Percentiles rank a stretch among this genome's conserved stretches.
phyloP scores from a whole-genome alignment of 2,797 vertebrate genomes.

The Amblyraja radiata region DNA sequence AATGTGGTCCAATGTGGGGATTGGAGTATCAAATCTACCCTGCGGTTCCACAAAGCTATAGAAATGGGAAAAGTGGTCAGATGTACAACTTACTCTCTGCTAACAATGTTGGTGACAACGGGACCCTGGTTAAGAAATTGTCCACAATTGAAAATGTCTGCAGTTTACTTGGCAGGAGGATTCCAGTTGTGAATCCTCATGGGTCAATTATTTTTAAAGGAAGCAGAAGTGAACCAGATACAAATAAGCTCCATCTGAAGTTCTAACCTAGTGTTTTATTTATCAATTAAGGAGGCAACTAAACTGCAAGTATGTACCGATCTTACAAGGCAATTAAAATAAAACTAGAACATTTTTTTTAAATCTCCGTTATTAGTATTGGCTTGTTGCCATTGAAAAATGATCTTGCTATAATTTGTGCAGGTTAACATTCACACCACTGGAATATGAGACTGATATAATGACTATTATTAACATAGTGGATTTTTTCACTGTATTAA shows the following conservation, averaged over 20 bases:
- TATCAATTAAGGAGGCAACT: background rate
- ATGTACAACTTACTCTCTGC: background rate
- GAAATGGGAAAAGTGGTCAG: background rate
- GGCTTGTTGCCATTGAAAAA: background rate
- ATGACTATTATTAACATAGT: background rate
- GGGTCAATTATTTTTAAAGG: background rate
- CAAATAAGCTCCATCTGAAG: too few relatives aligned
- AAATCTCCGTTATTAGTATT: background rate
- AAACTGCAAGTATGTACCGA: background rate
- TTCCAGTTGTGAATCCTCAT: background rate
- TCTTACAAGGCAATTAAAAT: background rate
- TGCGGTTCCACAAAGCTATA: background rate
- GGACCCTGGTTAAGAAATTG: background rate
- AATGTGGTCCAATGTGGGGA: too few relatives aligned
- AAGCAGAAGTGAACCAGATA: background rate
- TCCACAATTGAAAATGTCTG: background rate
- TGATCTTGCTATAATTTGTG: background rate
- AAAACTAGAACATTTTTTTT: background rate
- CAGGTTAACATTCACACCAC: background rate
- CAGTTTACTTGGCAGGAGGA: background rate
- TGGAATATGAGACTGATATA: background rate
- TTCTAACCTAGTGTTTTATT: background rate
- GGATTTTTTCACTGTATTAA: background rate
- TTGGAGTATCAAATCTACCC: slow-evolving; percentile 6
- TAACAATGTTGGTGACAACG: background rate